phyloP scores from a whole-genome alignment of 2,888 invertebrate species.

The Mechanitis mazaeus region DNA sequence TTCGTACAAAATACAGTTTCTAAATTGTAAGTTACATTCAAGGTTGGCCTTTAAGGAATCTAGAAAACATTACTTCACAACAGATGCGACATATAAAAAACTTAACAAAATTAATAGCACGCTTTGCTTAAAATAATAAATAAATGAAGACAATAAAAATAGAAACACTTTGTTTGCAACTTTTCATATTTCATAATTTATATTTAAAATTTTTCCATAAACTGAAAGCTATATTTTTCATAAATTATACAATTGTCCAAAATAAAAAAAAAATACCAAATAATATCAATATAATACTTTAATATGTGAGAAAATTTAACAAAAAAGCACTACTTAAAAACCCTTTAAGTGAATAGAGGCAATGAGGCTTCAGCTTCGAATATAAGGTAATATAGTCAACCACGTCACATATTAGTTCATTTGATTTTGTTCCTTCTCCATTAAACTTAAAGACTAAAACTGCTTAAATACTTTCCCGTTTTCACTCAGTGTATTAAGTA shows the following conservation, averaged over 20 bases:
- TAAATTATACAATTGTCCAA: too few species aligned
- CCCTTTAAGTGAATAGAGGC: constrained; percentile 18
- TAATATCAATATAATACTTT: neutral
- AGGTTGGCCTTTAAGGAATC: constrained; percentile 1
- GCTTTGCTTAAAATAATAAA: too few species aligned
- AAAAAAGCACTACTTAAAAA: constrained; percentile 21
- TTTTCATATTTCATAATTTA: too few species aligned
- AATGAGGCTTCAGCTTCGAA: constrained; percentile 17
- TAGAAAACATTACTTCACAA: neutral
- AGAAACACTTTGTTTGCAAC: too few species aligned
- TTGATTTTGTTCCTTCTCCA: constrained; percentile 6
- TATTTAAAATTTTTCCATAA: too few species aligned
- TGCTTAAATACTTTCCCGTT: neutral
- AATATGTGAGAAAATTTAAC: constrained; percentile 11
- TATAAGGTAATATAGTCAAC: constrained; percentile 1
- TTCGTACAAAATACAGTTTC: neutral
- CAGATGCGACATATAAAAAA: constrained; percentile 1
- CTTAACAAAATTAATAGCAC: too few species aligned
- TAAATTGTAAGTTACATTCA: neutral
- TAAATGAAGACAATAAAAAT: too few species aligned
- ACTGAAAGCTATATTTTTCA: too few species aligned
- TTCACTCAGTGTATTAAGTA: constrained; percentile 9
- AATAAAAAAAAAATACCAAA: too few species aligned
- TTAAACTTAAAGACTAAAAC: constrained; percentile 13
- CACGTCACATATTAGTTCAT: neutral